Evolutionary conservation across 1,140 invertebrate species (phyloP).

Genomic region (Leptonema lineaticorne): DNA sequence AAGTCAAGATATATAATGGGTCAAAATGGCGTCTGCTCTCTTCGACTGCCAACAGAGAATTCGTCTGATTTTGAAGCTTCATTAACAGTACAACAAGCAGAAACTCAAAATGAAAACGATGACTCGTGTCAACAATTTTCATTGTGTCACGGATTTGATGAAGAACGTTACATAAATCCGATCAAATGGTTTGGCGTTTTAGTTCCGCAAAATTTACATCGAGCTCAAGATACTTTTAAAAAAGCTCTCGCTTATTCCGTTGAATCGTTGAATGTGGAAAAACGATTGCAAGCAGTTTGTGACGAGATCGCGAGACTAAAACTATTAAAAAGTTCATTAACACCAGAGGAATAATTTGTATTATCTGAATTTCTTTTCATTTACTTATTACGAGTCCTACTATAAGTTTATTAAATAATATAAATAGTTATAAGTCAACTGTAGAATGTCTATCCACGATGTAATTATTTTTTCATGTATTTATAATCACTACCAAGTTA

Average conservation of each 20-base stretch:
- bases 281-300: slow-evolving; percentile 54
- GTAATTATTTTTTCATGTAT: no score
- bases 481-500: no score
- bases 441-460: no score
- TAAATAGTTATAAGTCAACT: no score
- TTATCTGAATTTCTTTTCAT: background rate
- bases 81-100: slow-evolving; percentile 49
- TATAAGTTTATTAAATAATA: no score
- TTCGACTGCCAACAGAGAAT: slow-evolving; percentile 65
- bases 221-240: slow-evolving; percentile 66
- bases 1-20: slow-evolving; percentile 74
- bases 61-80: slow-evolving; percentile 59
- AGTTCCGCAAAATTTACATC: slow-evolving; percentile 68
- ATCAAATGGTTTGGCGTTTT: slow-evolving; percentile 76
- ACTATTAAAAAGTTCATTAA: slow-evolving; percentile 43
- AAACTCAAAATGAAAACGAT: slow-evolving; percentile 48
- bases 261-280: slow-evolving; percentile 65
- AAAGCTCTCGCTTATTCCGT: slow-evolving; percentile 62
- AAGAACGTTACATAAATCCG: slow-evolving; percentile 59
- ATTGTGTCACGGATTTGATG: background rate
- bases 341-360: slow-evolving; percentile 32
- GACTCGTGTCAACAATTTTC: slow-evolving; percentile 43
- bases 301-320: slow-evolving; percentile 51
- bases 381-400: no score
- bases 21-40: slow-evolving; percentile 63